phyloP scores from a whole-genome alignment of 2,113 vertebrate species.

The Tupaia chinensis region DNA sequence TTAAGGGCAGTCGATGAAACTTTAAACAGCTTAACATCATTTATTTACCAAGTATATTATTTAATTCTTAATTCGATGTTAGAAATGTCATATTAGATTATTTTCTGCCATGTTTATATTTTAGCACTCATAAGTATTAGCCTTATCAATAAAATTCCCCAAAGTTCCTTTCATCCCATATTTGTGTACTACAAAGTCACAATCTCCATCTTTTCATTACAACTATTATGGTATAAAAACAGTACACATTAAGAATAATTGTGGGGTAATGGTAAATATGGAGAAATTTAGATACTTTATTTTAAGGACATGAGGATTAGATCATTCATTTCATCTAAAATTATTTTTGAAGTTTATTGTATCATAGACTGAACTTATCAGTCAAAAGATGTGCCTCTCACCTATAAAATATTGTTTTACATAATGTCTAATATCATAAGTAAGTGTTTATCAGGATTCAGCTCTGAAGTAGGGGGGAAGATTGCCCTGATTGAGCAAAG shows the following conservation, averaged over 20 bases:
- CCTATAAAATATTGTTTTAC: slow-evolving; percentile 48
- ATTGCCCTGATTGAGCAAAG: slow-evolving; percentile 4
- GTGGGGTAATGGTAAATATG: slow-evolving; percentile 16
- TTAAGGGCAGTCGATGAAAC: slow-evolving; percentile 88
- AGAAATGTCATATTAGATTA: slow-evolving; percentile 85
- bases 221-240: slow-evolving; percentile 74
- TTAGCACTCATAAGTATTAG: slow-evolving; percentile 80
- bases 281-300: slow-evolving; percentile 19
- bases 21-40: slow-evolving; percentile 90
- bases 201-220: slow-evolving; percentile 43
- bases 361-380: background rate
- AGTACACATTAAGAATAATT: slow-evolving; percentile 44
- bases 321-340: slow-evolving; percentile 8
- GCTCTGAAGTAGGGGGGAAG: background rate
- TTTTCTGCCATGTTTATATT: slow-evolving; percentile 85
- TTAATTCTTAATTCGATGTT: slow-evolving; percentile 86
- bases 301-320: slow-evolving; percentile 42
- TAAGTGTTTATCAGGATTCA: slow-evolving; percentile 40
- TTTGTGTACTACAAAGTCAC: slow-evolving; percentile 74
- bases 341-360: background rate
- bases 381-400: slow-evolving; percentile 36
- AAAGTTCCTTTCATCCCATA: slow-evolving; percentile 78
- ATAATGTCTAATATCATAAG: slow-evolving; percentile 43
- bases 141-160: slow-evolving; percentile 77
- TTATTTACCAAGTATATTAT: slow-evolving; percentile 87